Conservation (phyloP, 2,888 invertebrate species). For the Coremacera marginata region DNA sequence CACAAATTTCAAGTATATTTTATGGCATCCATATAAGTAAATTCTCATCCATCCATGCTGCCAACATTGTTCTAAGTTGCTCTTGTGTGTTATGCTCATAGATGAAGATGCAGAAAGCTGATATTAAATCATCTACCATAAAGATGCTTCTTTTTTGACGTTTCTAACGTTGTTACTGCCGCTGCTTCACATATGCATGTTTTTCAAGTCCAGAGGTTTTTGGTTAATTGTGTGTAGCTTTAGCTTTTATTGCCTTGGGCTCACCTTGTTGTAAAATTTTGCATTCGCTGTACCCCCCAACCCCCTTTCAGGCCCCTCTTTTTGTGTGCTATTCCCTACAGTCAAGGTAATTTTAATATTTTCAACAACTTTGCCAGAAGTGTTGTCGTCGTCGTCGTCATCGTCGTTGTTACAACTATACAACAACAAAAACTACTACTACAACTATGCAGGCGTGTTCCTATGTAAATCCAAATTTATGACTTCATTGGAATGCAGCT, state of each 20-base stretch:
- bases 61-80: too few relatives aligned
- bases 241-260: neutral
- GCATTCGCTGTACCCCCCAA: neutral
- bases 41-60: too few relatives aligned
- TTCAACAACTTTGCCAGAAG: slow-evolving; percentile 3
- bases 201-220: neutral
- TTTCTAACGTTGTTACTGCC: neutral
- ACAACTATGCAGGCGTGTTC: neutral
- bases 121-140: too few relatives aligned
- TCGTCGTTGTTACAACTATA: neutral
- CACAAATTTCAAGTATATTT: too few relatives aligned
- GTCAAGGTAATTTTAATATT: neutral
- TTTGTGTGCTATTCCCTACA: neutral
- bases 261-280: neutral
- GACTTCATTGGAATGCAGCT: slow-evolving; percentile 4
- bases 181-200: neutral
- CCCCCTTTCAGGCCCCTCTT: neutral
- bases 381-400: neutral
- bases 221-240: neutral
- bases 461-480: neutral
- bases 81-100: too few relatives aligned
- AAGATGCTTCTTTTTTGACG: too few relatives aligned
- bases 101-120: too few relatives aligned
- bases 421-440: neutral
- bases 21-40: too few relatives aligned